Percentiles rank a stretch among this genome's conserved stretches.
Conservation (phyloP, 35 echinoderm and acorn worm species). For the Anneissia japonica region DNA sequence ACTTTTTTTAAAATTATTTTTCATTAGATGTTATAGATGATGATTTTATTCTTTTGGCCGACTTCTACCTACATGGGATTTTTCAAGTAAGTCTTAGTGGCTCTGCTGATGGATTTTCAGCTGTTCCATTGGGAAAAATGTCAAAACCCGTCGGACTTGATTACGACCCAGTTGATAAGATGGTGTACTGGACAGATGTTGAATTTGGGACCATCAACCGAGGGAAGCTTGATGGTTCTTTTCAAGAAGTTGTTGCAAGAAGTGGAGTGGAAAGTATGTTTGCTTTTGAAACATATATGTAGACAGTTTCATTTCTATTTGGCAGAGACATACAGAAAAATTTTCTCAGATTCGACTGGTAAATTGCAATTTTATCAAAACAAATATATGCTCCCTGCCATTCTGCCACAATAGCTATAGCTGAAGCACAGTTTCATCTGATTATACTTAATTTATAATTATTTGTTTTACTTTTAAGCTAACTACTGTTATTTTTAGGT, state of each 20-base stretch:
- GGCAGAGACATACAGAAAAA: too few species aligned
- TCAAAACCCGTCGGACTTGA: constrained; percentile 46
- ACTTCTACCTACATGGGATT: constrained; percentile 55
- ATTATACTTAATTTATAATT: too few species aligned
- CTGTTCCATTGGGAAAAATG: constrained; percentile 24
- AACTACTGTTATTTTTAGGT: too few species aligned
- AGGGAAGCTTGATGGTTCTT: constrained; percentile 46
- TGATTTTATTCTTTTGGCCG: constrained; percentile 74
- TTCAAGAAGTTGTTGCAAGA: constrained; percentile 28
- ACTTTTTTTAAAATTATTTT: too few species aligned
- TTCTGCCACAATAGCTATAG: too few species aligned
- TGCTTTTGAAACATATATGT: background rate
- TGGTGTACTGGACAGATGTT: constrained; percentile 85
- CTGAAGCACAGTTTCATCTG: too few species aligned
- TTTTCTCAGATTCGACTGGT: too few species aligned
- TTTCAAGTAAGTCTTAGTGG: constrained; percentile 62
- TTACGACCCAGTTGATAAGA: constrained; percentile 59
- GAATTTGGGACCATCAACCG: constrained; percentile 35
- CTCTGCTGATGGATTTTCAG: constrained; percentile 14
- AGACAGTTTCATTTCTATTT: too few species aligned
- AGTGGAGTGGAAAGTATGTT: constrained; percentile 5
- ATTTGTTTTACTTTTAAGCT: too few species aligned
- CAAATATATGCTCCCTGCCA: too few species aligned
- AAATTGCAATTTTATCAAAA: too few species aligned
- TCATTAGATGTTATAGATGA: constrained; percentile 50